A percentile compares a stretch with the other conserved stretches of the same genome.
Conservation (phyloP, 2,797 vertebrate species). For the Philypnodon macrostomus region DNA sequence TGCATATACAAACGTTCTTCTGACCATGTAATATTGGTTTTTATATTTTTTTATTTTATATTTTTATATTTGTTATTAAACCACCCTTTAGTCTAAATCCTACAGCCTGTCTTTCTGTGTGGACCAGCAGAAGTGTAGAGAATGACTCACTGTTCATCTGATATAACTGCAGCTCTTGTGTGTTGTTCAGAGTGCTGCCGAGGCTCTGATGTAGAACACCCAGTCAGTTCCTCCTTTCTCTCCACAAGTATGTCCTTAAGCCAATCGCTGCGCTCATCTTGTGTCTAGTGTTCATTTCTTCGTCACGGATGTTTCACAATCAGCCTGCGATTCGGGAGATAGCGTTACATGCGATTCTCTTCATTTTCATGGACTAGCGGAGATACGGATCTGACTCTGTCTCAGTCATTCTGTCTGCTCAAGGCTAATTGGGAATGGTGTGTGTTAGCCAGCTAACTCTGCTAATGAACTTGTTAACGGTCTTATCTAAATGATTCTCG, state of each 20-base stretch:
- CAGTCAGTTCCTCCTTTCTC: constrained; percentile 66
- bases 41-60: no score
- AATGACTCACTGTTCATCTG: constrained; percentile 72
- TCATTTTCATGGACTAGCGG: constrained; percentile 70
- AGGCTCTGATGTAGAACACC: constrained; percentile 76
- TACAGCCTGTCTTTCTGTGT: constrained; percentile 67
- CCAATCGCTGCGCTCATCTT: constrained; percentile 71
- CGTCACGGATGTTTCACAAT: constrained; percentile 77
- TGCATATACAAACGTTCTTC: no score
- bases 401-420: constrained; percentile 68
- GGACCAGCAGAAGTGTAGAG: constrained; percentile 46
- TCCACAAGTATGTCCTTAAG: constrained; percentile 74
- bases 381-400: constrained; percentile 73
- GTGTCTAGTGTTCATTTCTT: constrained; percentile 73
- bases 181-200: constrained; percentile 60
- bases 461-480: constrained; percentile 79
- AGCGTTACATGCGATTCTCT: constrained; percentile 70
- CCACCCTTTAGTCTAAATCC: no score
- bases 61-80: no score
- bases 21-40: no score
- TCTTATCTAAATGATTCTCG: constrained; percentile 71
- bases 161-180: constrained; percentile 61
- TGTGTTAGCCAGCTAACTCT: constrained; percentile 72
- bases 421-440: constrained; percentile 74
- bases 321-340: constrained; percentile 73